Evolutionary conservation across 2,113 vertebrate genomes (phyloP).

Genomic region (Polyodon spathula): DNA sequence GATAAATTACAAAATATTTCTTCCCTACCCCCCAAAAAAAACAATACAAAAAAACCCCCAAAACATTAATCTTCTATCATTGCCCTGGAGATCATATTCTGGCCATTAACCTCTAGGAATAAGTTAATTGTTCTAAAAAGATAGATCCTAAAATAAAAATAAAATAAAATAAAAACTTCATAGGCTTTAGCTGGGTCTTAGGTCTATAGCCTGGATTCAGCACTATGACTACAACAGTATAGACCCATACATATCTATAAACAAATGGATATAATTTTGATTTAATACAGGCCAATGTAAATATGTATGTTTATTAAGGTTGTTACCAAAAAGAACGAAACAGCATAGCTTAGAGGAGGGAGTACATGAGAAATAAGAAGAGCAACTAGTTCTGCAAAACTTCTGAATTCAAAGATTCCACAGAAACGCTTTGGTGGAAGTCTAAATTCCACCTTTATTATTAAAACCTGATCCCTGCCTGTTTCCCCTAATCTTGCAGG

Average conservation of each 20-base stretch:
- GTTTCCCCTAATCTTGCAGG: background rate
- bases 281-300: background rate
- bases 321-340: no score
- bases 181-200: no score
- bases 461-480: background rate
- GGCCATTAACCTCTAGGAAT: conserved; percentile 36
- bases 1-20: no score
- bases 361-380: background rate
- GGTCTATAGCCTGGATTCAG: no score
- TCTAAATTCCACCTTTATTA: background rate
- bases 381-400: conserved; percentile 2
- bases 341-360: background rate
- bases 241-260: no score
- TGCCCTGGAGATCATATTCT: conserved; percentile 22
- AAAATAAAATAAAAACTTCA: no score
- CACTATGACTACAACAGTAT: no score
- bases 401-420: no score
- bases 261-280: no score
- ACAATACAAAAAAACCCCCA: no score
- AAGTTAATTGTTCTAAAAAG: conserved; percentile 30
- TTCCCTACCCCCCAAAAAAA: no score
- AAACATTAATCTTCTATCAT: conserved; percentile 27
- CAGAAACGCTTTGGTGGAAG: no score
- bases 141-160: conserved; percentile 11
- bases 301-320: background rate